phyloP scores from a whole-genome alignment of 1,140 invertebrate genomes.

The Metaphire vulgaris region DNA sequence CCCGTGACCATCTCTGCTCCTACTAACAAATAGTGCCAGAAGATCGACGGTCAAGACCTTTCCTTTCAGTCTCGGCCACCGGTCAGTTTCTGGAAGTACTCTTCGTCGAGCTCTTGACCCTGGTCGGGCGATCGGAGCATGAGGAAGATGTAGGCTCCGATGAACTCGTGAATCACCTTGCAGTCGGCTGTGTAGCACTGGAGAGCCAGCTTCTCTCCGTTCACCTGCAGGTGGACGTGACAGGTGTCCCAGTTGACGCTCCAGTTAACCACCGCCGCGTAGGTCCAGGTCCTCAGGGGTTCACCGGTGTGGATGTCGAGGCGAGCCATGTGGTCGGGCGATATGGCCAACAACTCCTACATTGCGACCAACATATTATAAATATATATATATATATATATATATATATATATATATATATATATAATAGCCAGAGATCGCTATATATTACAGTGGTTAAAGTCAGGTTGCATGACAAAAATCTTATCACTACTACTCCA shows the following conservation, averaged over 20 bases:
- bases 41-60: no score
- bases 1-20: no score
- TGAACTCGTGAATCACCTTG: constrained; percentile 97
- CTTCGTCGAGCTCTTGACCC: constrained; percentile 1
- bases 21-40: no score
- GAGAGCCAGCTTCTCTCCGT: constrained; percentile 89
- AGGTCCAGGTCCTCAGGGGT: constrained; percentile 94
- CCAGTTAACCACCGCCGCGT: constrained; percentile 94
- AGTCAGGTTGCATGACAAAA: no score
- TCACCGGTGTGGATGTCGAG: constrained; percentile 89
- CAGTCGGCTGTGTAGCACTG: constrained; percentile 89
- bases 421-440: no score
- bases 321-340: constrained; percentile 88
- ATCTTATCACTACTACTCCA: no score
- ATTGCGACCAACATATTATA: no score
- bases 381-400: no score
- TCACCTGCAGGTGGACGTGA: constrained; percentile 86
- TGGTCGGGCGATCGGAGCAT: not conserved
- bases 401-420: no score
- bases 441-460: no score
- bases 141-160: constrained; percentile 49
- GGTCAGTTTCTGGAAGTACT: constrained; percentile 13
- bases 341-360: constrained; percentile 84
- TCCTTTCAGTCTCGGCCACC: constrained; percentile 11
- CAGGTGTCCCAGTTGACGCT: constrained; percentile 99